Conservation (phyloP, 2,888 invertebrate genomes). For the Aphodius sticticus region DNA sequence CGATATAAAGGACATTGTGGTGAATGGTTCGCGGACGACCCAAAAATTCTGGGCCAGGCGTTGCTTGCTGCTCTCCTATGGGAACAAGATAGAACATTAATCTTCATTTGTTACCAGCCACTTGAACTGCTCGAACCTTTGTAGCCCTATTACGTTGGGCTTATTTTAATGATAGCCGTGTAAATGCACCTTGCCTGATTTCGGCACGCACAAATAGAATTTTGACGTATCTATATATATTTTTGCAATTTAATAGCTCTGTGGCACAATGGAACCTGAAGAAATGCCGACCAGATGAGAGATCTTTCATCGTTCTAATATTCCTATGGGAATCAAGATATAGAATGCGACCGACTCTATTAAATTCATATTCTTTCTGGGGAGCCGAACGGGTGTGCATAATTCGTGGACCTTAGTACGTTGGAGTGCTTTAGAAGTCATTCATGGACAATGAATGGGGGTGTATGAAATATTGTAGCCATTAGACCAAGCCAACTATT, state of each 20-base stretch:
- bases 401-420: neutral
- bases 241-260: neutral
- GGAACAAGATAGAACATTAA: conserved; percentile 54
- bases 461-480: neutral
- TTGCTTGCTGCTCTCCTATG: conserved; percentile 46
- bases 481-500: neutral
- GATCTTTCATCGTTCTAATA: neutral
- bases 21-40: conserved; percentile 33
- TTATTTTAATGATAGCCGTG: neutral
- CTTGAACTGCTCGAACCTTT: conserved; percentile 58
- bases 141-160: conserved; percentile 37
- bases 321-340: neutral
- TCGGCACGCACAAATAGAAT: conserved; percentile 18
- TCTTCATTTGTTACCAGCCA: conserved; percentile 61
- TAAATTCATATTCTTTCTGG: neutral
- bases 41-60: conserved; percentile 36
- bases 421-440: neutral
- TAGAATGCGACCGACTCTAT: neutral
- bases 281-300: neutral
- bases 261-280: neutral
- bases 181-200: conserved; percentile 18
- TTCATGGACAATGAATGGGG: neutral
- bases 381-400: neutral
- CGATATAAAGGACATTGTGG: conserved; percentile 28
- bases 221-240: conserved; percentile 5